A percentile compares a stretch with the other conserved stretches of the same genome.
Evolutionary conservation across 2,113 vertebrate genomes (phyloP).

Genomic region (Trichomycterus rosablanca): DNA sequence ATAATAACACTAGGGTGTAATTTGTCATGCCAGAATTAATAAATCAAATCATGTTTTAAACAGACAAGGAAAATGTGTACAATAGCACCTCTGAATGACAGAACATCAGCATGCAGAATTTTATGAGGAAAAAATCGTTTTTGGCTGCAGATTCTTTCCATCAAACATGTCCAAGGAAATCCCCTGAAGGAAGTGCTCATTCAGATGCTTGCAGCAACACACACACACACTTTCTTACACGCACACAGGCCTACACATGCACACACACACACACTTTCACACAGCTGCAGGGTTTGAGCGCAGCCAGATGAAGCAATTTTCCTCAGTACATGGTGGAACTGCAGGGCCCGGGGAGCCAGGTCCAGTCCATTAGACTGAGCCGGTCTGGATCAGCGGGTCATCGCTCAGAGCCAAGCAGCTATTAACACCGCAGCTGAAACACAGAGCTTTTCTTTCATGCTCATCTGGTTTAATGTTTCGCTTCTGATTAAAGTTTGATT

Average conservation of each 20-base stretch:
- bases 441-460: constrained; percentile 17
- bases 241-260: not conserved
- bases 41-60: not conserved
- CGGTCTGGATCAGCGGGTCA: constrained; percentile 35
- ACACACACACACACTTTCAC: constrained; percentile 13
- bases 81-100: not conserved
- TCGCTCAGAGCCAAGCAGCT: constrained; percentile 35
- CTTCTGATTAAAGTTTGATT: not conserved
- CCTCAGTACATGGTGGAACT: constrained; percentile 29
- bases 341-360: constrained; percentile 25
- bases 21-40: too few relatives aligned
- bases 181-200: constrained; percentile 37
- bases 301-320: constrained; percentile 45
- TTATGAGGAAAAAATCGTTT: not conserved
- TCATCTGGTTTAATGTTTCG: constrained; percentile 13
- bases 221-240: constrained; percentile 7
- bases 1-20: too few relatives aligned
- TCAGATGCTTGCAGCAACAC: constrained; percentile 6
- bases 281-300: constrained; percentile 38
- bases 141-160: constrained; percentile 39
- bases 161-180: constrained; percentile 44
- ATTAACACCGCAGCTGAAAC: constrained; percentile 31
- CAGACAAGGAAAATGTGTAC: not conserved
- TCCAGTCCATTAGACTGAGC: constrained; percentile 38
- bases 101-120: not conserved